Percentiles rank a stretch among this genome's conserved stretches.
phyloP scores from a whole-genome alignment of 1,140 invertebrate species.

The Brachionus paranguensis region DNA sequence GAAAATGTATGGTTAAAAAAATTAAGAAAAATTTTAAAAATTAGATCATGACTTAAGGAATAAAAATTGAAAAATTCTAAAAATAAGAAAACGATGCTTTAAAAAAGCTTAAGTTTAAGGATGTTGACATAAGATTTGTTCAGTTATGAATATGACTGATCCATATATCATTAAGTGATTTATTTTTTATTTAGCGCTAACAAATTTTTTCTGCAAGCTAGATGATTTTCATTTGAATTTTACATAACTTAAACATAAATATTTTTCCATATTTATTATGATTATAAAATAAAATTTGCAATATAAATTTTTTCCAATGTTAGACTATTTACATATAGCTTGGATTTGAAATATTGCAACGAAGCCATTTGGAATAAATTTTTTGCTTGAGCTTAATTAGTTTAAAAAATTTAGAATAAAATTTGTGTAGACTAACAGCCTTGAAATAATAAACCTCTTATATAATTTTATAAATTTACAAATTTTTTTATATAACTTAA shows the following conservation, averaged over 20 bases:
- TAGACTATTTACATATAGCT: background rate
- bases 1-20: background rate
- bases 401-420: background rate
- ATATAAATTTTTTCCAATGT: background rate
- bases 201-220: background rate
- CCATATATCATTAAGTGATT: background rate
- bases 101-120: background rate
- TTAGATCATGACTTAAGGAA: background rate
- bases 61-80: too few relatives aligned
- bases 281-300: slow-evolving; percentile 6
- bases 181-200: background rate
- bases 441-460: too few relatives aligned
- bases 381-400: background rate
- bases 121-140: background rate
- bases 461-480: too few relatives aligned
- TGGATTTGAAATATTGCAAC: background rate
- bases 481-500: too few relatives aligned
- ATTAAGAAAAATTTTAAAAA: background rate
- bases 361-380: background rate
- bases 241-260: background rate
- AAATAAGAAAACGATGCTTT: background rate
- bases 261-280: background rate
- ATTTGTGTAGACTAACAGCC: too few relatives aligned
- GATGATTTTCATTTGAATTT: background rate
- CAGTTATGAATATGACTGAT: background rate